These are phyloP conservation scores for Tenebrosternarchus preto DNA, from an alignment of 2,113 vertebrate species.

Conservation along the genomic window DNA sequence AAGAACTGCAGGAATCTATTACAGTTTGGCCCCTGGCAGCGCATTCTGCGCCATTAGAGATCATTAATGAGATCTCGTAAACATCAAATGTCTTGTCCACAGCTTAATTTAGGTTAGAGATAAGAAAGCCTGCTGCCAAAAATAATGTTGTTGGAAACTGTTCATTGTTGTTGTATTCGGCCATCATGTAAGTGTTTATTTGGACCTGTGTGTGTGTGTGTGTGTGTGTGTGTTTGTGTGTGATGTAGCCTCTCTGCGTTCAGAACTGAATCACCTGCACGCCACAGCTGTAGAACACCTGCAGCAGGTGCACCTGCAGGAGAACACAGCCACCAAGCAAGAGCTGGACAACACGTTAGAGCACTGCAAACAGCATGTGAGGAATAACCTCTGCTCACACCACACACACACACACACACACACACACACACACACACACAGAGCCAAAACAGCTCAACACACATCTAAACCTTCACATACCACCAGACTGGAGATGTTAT, in stretches of 20 bases:
- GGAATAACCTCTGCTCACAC: background rate
- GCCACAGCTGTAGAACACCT: constrained; percentile 88
- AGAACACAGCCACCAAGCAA: constrained; percentile 79
- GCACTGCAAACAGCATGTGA: constrained; percentile 83
- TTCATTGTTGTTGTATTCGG: no score
- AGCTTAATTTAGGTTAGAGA: background rate
- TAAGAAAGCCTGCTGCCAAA: no score
- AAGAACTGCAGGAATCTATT: background rate
- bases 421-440: no score
- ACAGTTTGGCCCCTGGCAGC: background rate
- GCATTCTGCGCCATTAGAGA: background rate
- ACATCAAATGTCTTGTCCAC: background rate
- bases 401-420: background rate
- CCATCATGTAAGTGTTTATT: background rate
- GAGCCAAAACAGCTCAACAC: no score
- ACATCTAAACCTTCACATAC: no score
- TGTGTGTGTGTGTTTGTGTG: constrained; percentile 32
- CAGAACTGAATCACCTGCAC: constrained; percentile 93
- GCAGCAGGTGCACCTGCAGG: constrained; percentile 87
- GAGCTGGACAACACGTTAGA: constrained; percentile 88
- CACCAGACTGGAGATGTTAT: no score
- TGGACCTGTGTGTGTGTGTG: background rate
- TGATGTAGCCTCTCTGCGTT: constrained; percentile 86
- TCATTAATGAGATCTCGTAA: background rate
- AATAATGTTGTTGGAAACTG: no score